Percentiles rank a stretch among this genome's conserved stretches.
Evolutionary conservation across 2,888 invertebrate genomes (phyloP).

Genomic region (Xestoiulus laeticollis): DNA sequence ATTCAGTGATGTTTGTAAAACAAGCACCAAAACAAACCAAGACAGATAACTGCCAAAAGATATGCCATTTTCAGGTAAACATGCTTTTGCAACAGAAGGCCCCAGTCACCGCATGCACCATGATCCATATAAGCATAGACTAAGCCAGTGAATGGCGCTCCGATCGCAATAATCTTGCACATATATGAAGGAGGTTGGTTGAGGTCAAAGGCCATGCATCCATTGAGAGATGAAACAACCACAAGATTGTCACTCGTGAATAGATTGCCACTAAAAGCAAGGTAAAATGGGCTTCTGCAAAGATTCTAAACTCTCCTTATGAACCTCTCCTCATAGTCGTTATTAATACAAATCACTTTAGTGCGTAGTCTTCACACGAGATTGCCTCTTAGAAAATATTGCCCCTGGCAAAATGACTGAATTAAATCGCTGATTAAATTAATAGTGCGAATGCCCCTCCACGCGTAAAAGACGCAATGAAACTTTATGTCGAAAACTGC

Average conservation of each 20-base stretch:
- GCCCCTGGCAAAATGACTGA: conserved; percentile 21
- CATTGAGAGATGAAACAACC: background rate
- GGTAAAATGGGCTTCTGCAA: background rate
- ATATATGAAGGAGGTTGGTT: no score
- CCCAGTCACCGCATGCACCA: background rate
- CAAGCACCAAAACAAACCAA: no score
- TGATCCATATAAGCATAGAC: background rate
- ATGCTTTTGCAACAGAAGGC: no score
- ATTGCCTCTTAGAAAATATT: conserved; percentile 23
- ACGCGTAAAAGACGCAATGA: background rate
- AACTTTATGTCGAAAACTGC: background rate
- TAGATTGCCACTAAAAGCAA: background rate
- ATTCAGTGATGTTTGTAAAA: no score
- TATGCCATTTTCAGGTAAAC: no score
- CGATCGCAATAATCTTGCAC: background rate
- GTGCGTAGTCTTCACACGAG: background rate
- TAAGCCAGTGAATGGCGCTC: no score
- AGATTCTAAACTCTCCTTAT: background rate
- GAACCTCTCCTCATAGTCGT: background rate
- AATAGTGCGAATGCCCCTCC: conserved; percentile 20
- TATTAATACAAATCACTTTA: conserved; percentile 39
- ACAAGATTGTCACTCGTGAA: background rate
- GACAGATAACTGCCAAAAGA: no score
- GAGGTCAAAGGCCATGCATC: background rate
- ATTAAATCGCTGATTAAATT: conserved; percentile 43